phyloP scores from a whole-genome alignment of 2,797 vertebrate genomes.

The Glyptemys insculpta region DNA sequence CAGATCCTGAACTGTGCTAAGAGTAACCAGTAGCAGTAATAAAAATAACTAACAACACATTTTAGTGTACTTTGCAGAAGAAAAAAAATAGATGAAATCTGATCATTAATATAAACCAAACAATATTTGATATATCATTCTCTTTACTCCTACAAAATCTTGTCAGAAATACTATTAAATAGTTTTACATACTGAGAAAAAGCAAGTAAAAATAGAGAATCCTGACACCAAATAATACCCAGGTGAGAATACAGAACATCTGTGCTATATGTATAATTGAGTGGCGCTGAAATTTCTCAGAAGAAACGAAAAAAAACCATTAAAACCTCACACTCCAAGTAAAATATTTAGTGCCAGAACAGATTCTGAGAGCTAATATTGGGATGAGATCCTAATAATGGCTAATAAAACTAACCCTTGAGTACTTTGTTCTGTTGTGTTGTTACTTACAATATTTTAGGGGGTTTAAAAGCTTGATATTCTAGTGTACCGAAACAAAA shows the following conservation, averaged over 20 bases:
- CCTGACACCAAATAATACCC: neutral
- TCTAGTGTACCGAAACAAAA: neutral
- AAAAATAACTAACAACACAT: neutral
- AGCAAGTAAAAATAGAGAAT: neutral
- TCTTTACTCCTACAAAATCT: neutral
- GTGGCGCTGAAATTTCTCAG: neutral
- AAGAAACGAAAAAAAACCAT: neutral
- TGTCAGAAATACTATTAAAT: neutral
- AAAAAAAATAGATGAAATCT: neutral
- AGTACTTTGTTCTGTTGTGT: neutral
- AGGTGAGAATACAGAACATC: neutral
- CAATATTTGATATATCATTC: neutral
- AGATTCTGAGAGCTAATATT: fast-evolving
- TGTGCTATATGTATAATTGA: neutral
- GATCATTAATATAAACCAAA: fast-evolving
- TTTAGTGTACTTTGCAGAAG: neutral
- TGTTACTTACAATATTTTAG: neutral
- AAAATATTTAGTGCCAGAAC: neutral
- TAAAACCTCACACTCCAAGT: neutral
- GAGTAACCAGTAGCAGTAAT: neutral
- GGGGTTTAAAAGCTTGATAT: neutral
- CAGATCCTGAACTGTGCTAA: neutral
- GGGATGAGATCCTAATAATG: neutral
- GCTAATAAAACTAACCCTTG: neutral
- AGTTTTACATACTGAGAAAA: neutral